Evolutionary conservation across 2,113 vertebrate genomes (phyloP), one percentile per base, ranked within the genome.

Genomic region (Labeo rohita): DNA sequence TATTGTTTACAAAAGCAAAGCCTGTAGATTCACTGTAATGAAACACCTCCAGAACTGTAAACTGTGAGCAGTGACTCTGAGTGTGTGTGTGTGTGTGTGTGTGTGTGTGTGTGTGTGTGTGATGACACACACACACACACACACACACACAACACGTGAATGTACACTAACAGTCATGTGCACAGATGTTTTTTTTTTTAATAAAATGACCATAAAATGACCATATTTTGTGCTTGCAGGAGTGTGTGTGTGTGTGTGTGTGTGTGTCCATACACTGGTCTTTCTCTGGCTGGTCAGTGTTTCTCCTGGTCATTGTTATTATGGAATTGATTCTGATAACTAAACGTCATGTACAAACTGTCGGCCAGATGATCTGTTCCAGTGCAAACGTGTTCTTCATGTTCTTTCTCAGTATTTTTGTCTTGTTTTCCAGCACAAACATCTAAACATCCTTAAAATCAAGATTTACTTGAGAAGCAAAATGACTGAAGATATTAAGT

Each of bases 161-260:
- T 95, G 94, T 95, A 94, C 86, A 84, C 89, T 92, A 91, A 93
- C 92, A 89, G 92, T 90, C 89, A 88, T 92, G 92, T 91, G 93
- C 91, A 50, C 90, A 90, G 92, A 93, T 79, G 11, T 73, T 28
- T 5, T 39, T 2, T 39, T 49, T 86, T 84, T 75, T 23, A 81
- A 94, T 94, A 93, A 94, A 95, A 92, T 84, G 87, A 84, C 87
- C 61, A 90, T 90, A 84, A 76, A 83, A 76, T 66, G 89, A 73
- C 85, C 63, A 85, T 86, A 28, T n/a, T 21, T 34, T 65, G 11
- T 75, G 50, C 9, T 23, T 28, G 23, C 28, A 56, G 13, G 75
- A 50, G 54, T 81, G 49, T 81, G 75, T 63, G 52, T 13, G 63
- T 68, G 28, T 28, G 28, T 28, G 28, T 28, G 28, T 28, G 28